Conservation (phyloP, 2,113 vertebrate species). For the Delphinus delphis region DNA sequence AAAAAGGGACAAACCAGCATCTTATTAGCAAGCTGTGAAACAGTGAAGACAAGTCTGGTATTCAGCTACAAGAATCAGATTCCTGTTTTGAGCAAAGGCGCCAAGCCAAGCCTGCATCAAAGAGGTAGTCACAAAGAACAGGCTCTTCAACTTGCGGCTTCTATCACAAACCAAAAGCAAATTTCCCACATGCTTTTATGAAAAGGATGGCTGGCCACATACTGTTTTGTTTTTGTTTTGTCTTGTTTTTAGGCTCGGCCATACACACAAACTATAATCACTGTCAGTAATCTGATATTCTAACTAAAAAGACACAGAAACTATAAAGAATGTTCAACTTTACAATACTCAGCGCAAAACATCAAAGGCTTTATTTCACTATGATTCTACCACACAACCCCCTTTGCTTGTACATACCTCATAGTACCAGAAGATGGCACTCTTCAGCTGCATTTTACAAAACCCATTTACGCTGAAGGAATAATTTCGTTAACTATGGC, state of each 20-base stretch:
- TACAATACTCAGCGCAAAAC: not conserved
- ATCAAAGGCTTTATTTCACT: not conserved
- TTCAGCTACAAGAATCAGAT: slow-evolving; percentile 38
- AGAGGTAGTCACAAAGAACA: slow-evolving; percentile 45
- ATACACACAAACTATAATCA: slow-evolving; percentile 31
- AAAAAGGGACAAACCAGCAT: not conserved
- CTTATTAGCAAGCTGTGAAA: not conserved
- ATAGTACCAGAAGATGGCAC: slow-evolving; percentile 44
- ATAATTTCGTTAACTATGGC: not conserved
- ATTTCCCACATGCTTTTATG: not conserved
- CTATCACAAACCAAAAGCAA: slow-evolving; percentile 13
- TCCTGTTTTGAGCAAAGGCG: slow-evolving; percentile 45
- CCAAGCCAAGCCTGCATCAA: slow-evolving; percentile 23
- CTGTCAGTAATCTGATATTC: not conserved
- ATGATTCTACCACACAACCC: not conserved
- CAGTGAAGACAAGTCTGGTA: not conserved
- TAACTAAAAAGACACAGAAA: not conserved
- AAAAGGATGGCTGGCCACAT: slow-evolving; percentile 14
- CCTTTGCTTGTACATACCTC: not conserved
- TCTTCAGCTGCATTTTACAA: slow-evolving; percentile 31
- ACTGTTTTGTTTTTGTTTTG: slow-evolving; percentile 14
- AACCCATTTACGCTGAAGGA: not conserved
- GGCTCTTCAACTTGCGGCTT: slow-evolving; percentile 42
- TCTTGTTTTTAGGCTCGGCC: not conserved
- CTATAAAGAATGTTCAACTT: not conserved